Evolutionary conservation across 2,888 invertebrate species (phyloP).

Genomic region (Metalampra italica): DNA sequence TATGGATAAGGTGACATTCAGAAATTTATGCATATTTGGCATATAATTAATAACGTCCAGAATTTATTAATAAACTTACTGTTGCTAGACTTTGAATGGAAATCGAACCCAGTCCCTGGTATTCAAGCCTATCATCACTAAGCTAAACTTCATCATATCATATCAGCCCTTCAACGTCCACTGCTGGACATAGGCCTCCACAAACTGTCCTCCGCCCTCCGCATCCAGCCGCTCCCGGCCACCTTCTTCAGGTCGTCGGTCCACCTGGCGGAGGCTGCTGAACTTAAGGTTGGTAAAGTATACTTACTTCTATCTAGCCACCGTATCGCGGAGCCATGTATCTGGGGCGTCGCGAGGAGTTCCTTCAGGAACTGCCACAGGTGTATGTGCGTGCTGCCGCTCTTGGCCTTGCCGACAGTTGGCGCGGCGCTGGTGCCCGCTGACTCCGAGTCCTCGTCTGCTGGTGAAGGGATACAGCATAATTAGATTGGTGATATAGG

Average conservation of each 20-base stretch:
- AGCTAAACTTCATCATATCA: too few species aligned
- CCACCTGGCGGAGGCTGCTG: too few species aligned
- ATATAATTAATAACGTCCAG: not conserved
- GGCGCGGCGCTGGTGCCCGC: slow-evolving; percentile 43
- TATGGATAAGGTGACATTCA: not conserved
- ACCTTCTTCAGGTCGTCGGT: too few species aligned
- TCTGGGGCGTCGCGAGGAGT: slow-evolving; percentile 91
- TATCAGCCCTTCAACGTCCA: too few species aligned
- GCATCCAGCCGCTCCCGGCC: too few species aligned
- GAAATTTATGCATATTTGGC: not conserved
- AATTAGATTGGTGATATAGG: not conserved
- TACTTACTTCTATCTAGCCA: slow-evolving; percentile 93
- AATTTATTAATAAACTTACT: too few species aligned
- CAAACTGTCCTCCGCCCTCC: too few species aligned
- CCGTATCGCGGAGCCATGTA: slow-evolving; percentile 95
- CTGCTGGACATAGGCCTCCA: too few species aligned
- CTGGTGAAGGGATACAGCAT: slow-evolving; percentile 16
- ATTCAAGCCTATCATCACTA: too few species aligned
- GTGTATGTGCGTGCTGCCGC: slow-evolving; percentile 94
- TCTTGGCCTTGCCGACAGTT: slow-evolving; percentile 58
- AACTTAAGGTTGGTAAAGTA: too few species aligned
- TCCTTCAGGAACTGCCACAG: slow-evolving; percentile 99
- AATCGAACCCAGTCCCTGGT: too few species aligned
- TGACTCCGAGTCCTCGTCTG: slow-evolving; percentile 81
- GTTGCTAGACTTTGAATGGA: too few species aligned